Base-by-base conservation (phyloP, 2,797 vertebrate species). In the Phalloptychus januarius region DNA sequence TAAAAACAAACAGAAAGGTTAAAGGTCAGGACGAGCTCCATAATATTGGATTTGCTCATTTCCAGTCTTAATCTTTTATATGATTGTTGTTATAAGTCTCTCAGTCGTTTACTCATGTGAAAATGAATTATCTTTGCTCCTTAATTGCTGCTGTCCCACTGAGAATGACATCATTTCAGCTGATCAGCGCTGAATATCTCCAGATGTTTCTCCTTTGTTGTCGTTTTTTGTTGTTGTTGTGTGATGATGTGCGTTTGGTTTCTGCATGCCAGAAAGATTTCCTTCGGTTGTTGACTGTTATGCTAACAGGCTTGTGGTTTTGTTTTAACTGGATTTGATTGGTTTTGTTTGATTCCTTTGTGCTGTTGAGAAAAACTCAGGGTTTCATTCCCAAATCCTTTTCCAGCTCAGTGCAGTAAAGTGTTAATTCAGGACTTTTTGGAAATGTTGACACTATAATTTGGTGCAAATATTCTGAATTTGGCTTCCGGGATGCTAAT, bases 361-460 rank as follows among this genome's bases (percentile, higher is more conserved):
- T 87, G 50, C 74, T 79, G 77, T 83, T 67, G 50, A 77, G 45
- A 80, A 63, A 79, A 81, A 81, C 45, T 78, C 81, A 78, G 85
- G 82, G 83, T 87, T 90, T 92, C 84, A 90, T 91, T 75, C 31
- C 86, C 86, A 89, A 91, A 85, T 48, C 23, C 8, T 25, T 45
- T 45, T 45, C 25, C 63, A 23, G 20, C 20, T 40, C 33, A 23
- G 4, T 33, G n/a, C 18, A 23, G 36, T 25, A 40, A 40, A 40
- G n/a, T 4, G 4, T 16, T 70, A 38, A 25, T 25, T 40, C 63
- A 25, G 36, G 16, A 16, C 3, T 36, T 18, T 36, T 36, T 33
- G 58, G 58, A 61, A 58, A 61, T 61, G 58, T 33, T 33, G 58
- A 28, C 33, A 16, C 28, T 28, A 33, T 61, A 56, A n/a, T 58